These are phyloP conservation scores for Drosophila neotestacea DNA, from an alignment of 2,888 invertebrate genomes.

Conservation along the genomic window DNA sequence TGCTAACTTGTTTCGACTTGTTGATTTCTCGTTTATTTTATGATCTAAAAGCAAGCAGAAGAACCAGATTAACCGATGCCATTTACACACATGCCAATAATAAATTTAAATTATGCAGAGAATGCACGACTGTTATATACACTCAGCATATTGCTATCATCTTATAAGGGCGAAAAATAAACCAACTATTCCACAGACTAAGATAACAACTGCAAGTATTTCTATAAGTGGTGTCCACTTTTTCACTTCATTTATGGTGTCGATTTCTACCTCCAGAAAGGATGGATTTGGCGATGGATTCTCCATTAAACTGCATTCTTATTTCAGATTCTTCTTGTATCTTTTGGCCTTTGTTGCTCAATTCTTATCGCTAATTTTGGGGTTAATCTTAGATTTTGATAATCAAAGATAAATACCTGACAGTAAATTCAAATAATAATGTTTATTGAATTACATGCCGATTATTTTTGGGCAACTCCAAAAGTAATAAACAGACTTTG, in stretches of 20 bases:
- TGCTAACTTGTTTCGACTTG: slow-evolving; percentile 24
- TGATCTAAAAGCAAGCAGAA: slow-evolving; percentile 6
- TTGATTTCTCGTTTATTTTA: slow-evolving; percentile 25
- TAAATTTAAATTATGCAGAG: not conserved
- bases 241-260: slow-evolving; percentile 19
- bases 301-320: not conserved
- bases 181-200: slow-evolving; percentile 27
- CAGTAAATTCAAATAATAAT: slow-evolving; percentile 10
- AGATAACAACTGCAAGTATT: slow-evolving; percentile 11
- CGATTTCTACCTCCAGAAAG: not conserved
- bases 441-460: slow-evolving; percentile 4
- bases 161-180: not conserved
- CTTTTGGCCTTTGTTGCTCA: slow-evolving; percentile 3
- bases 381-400: not conserved
- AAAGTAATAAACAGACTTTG: not conserved
- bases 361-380: slow-evolving; percentile 1
- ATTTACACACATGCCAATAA: slow-evolving; percentile 12
- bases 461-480: not conserved
- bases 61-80: slow-evolving; percentile 18
- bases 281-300: not conserved
- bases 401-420: slow-evolving; percentile 6
- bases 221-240: slow-evolving; percentile 46
- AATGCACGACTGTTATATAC: not conserved
- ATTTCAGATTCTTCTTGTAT: not conserved
- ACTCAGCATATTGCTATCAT: not conserved